A percentile compares a stretch with the other conserved stretches of the same genome.
Conservation (phyloP, 2,888 invertebrate genomes). For the Alentia gelatinosa region DNA sequence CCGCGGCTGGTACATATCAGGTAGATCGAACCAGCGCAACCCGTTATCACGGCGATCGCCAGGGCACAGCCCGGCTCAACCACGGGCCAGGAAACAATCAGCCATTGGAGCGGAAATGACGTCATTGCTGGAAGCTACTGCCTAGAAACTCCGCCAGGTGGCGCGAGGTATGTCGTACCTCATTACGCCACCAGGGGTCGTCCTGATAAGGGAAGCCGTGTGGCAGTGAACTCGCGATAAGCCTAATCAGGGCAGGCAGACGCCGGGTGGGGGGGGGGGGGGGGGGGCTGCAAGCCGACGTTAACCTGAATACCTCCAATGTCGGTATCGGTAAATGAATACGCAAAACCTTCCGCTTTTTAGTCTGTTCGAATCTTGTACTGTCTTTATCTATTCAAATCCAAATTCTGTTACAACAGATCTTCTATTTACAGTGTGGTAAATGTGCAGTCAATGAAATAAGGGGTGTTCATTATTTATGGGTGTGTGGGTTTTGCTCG, state of each 20-base stretch:
- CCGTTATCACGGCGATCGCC: too few species aligned
- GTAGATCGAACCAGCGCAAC: too few species aligned
- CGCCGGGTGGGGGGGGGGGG: not conserved
- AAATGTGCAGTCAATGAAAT: too few species aligned
- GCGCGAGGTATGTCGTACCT: not conserved
- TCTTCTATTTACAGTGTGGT: too few species aligned
- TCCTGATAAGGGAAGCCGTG: not conserved
- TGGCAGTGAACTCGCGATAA: not conserved
- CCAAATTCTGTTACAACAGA: not conserved
- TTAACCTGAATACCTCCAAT: not conserved
- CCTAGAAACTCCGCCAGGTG: not conserved
- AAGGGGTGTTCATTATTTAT: too few species aligned
- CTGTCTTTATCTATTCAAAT: not conserved
- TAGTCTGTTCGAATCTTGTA: not conserved
- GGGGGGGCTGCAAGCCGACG: not conserved
- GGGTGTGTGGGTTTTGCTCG: too few species aligned
- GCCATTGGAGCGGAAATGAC: not conserved
- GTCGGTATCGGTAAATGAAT: too few species aligned
- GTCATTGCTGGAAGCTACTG: not conserved
- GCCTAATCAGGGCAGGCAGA: not conserved
- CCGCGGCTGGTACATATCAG: too few species aligned
- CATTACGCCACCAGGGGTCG: not conserved
- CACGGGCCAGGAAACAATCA: not conserved
- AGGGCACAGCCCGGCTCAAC: not conserved
- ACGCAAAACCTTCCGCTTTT: too few species aligned